Conservation (phyloP, 2,797 vertebrate genomes). For the Falco cherrug region DNA sequence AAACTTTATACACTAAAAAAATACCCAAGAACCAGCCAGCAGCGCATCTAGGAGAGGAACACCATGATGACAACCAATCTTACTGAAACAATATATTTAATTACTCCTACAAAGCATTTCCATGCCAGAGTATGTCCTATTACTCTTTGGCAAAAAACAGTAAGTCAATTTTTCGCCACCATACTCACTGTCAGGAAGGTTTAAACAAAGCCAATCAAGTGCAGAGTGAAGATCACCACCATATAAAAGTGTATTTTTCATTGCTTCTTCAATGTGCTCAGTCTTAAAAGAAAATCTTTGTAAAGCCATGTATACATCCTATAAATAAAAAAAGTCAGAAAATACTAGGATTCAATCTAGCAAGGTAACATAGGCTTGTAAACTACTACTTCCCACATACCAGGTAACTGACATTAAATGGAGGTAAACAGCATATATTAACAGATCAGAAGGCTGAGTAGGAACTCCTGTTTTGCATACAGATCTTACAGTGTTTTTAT, state of each 20-base stretch:
- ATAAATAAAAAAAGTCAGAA: not conserved
- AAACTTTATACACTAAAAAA: not conserved
- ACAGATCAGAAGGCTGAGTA: not conserved
- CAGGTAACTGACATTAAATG: not conserved
- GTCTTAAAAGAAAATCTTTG: conserved; percentile 91
- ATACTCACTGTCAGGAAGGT: conserved; percentile 89
- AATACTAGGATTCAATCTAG: not conserved
- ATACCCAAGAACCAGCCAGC: not conserved
- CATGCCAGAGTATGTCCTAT: fast-evolving
- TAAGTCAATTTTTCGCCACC: not conserved
- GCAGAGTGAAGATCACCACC: conserved; percentile 98
- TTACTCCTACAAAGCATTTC: not conserved
- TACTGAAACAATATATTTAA: not conserved
- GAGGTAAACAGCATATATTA: not conserved
- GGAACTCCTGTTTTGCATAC: not conserved
- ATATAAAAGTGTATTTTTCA: conserved; percentile 92
- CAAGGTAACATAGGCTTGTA: not conserved
- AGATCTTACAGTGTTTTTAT: not conserved
- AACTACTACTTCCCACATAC: not conserved
- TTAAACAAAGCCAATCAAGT: conserved; percentile 97
- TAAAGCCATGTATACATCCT: conserved; percentile 95
- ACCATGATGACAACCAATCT: not conserved
- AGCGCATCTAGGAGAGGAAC: not conserved
- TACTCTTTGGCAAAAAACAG: not conserved
- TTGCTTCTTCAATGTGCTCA: conserved; percentile 96